These are phyloP conservation scores for Megalonaias nervosa DNA, from an alignment of 1,140 invertebrate species.

Conservation along the genomic window DNA sequence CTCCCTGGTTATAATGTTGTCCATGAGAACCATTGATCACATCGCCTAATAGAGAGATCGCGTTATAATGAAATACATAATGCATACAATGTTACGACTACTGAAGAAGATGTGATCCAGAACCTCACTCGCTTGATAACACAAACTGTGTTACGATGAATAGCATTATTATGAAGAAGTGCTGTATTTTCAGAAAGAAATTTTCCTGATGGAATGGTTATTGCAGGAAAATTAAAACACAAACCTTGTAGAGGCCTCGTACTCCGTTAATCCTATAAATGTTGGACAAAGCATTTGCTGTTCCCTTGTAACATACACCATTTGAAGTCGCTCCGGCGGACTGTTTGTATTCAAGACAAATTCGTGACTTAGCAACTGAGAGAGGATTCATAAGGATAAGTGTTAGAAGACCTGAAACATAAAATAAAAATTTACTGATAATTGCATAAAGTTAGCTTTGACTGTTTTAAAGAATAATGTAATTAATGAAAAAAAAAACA, in stretches of 20 bases:
- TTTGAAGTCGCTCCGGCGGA: background rate
- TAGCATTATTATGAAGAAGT: background rate
- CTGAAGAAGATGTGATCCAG: no score
- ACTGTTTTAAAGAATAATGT: no score
- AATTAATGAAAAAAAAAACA: no score
- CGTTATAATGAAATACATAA: no score
- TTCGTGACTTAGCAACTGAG: constrained; percentile 94
- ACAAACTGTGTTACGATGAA: no score
- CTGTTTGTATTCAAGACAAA: constrained; percentile 72
- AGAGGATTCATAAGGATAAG: constrained; percentile 95
- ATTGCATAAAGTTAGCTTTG: no score
- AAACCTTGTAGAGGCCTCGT: constrained; percentile 84
- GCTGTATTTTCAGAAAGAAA: background rate
- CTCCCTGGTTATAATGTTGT: no score
- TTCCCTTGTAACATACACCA: constrained; percentile 81
- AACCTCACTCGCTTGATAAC: background rate
- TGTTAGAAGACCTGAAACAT: constrained; percentile 83
- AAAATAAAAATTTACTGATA: constrained; percentile 1
- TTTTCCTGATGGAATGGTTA: background rate
- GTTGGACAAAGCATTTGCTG: constrained; percentile 91
- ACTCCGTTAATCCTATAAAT: constrained; percentile 93
- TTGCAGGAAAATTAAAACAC: background rate
- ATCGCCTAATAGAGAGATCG: no score
- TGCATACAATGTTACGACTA: no score
- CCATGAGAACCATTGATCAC: no score